A percentile compares a stretch with the other conserved stretches of the same genome.
These are phyloP conservation scores for Nasonia oneida DNA, from an alignment of 2,888 invertebrate species.

Conservation along the genomic window DNA sequence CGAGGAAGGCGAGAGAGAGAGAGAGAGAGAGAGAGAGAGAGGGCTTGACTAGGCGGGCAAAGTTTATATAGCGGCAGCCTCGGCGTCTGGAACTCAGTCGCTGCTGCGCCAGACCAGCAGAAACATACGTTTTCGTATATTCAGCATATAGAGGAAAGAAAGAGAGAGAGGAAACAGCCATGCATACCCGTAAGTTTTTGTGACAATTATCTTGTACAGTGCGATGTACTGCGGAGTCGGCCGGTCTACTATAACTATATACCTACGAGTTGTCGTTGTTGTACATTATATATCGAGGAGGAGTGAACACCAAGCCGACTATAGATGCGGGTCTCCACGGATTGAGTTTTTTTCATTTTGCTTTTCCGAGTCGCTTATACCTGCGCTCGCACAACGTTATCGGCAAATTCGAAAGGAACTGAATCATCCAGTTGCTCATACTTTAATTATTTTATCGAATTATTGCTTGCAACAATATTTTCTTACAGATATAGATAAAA, in stretches of 20 bases:
- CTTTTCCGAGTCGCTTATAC: no score
- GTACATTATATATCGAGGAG: no score
- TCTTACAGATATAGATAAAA: not conserved
- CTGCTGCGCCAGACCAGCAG: slow-evolving; percentile 22
- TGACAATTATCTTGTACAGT: not conserved
- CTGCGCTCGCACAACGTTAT: no score
- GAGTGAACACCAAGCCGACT: not conserved
- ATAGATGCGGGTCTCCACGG: no score
- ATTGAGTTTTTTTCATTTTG: no score
- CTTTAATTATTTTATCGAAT: not conserved
- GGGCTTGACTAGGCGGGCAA: slow-evolving; percentile 18
- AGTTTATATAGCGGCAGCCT: slow-evolving; percentile 49
- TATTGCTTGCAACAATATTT: not conserved
- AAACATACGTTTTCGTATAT: not conserved
- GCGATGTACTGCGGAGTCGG: not conserved
- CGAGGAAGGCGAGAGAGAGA: not conserved
- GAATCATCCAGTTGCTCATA: not conserved
- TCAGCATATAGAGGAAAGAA: not conserved
- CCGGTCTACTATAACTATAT: no score
- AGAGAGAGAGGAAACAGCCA: not conserved
- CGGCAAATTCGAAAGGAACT: not conserved
- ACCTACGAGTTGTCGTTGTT: no score
- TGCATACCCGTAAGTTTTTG: slow-evolving; percentile 26
- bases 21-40: slow-evolving; percentile 11
- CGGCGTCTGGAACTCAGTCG: slow-evolving; percentile 39